Percentiles rank a stretch among this genome's conserved stretches.
These are phyloP conservation scores for Temnothorax unifasciatus DNA, from an alignment of 2,888 invertebrate genomes.

Conservation along the genomic window DNA sequence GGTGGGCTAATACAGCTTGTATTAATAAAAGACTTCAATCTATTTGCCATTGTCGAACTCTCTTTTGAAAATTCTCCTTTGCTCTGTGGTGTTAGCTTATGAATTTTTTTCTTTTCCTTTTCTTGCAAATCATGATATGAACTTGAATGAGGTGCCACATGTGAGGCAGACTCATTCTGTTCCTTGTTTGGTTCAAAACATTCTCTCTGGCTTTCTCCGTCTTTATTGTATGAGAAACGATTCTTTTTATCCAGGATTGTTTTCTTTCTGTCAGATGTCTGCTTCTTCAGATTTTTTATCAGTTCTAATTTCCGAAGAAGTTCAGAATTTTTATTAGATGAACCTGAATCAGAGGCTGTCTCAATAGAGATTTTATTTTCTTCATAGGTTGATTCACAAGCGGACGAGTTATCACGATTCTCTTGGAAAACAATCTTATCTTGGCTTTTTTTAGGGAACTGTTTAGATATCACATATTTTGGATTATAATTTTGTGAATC, in stretches of 20 bases:
- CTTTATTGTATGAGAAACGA: neutral
- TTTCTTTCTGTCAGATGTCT: neutral
- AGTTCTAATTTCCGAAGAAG: slow-evolving; percentile 1
- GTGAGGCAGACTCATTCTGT: neutral
- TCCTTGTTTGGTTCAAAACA: neutral
- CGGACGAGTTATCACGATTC: neutral
- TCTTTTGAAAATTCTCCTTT: neutral
- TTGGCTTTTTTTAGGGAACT: neutral
- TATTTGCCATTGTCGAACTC: neutral
- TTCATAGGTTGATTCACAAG: neutral
- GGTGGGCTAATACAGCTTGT: neutral
- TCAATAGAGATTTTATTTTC: neutral
- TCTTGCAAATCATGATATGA: neutral
- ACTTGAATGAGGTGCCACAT: neutral
- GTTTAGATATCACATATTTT: slow-evolving; percentile 5
- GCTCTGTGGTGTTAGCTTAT: neutral
- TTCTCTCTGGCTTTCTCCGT: neutral
- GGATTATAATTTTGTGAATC: neutral
- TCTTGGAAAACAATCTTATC: neutral
- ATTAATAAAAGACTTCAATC: neutral
- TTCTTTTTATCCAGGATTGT: neutral
- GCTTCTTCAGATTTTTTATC: neutral
- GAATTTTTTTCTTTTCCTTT: neutral
- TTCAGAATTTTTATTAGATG: slow-evolving; percentile 7
- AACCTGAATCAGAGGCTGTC: neutral